phyloP scores from a whole-genome alignment of 2,888 invertebrate genomes.

The Scaptomyza tumidula region DNA sequence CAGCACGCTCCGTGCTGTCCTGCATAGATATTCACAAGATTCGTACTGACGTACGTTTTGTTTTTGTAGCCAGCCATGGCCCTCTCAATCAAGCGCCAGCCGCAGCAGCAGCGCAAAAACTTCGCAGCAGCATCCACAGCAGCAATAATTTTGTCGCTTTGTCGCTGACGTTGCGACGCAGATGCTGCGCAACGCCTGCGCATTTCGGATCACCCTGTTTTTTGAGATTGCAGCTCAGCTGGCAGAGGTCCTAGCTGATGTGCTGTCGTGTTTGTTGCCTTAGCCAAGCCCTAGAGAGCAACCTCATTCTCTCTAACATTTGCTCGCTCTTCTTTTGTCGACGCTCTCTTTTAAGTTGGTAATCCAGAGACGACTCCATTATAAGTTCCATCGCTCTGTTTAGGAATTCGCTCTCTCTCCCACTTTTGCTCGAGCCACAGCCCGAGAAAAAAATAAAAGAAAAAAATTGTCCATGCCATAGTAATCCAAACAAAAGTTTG shows the following conservation, averaged over 20 bases:
- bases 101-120: slow-evolving; percentile 14
- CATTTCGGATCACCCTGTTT: slow-evolving; percentile 63
- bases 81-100: slow-evolving; percentile 48
- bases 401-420: slow-evolving; percentile 47
- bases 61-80: slow-evolving; percentile 75
- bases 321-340: not conserved
- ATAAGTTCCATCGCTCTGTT: slow-evolving; percentile 55
- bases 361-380: slow-evolving; percentile 65
- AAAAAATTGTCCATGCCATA: slow-evolving; percentile 49
- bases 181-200: slow-evolving; percentile 76
- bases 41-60: slow-evolving; percentile 78
- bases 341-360: slow-evolving; percentile 37
- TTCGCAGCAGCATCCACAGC: slow-evolving; percentile 31
- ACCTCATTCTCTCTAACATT: slow-evolving; percentile 7
- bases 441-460: slow-evolving; percentile 71
- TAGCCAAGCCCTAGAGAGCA: slow-evolving; percentile 66
- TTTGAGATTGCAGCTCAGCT: slow-evolving; percentile 11
- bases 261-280: slow-evolving; percentile 27
- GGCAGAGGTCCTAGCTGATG: slow-evolving; percentile 20
- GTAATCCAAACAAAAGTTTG: slow-evolving; percentile 44
- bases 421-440: slow-evolving; percentile 69
- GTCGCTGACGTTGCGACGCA: slow-evolving; percentile 42
- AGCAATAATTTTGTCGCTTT: slow-evolving; percentile 45
- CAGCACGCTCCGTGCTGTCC: slow-evolving; percentile 73
- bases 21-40: slow-evolving; percentile 82